Evolutionary conservation across 2,888 invertebrate species (phyloP), one percentile per base, ranked within the genome.

Genomic region (Dione vanillae): DNA sequence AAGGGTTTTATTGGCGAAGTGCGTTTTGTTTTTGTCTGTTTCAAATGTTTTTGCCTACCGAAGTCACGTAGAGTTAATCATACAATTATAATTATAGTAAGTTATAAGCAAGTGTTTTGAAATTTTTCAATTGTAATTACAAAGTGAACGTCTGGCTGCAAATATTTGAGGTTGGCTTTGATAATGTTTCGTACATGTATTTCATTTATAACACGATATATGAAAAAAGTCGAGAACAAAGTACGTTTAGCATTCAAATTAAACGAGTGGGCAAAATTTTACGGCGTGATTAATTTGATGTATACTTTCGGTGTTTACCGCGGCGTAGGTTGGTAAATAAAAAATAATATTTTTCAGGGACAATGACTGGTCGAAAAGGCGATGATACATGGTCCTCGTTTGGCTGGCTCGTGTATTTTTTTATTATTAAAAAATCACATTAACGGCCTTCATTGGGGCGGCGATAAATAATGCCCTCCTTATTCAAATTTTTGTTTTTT

Each of bases 401-500:
- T 89, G 88, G 91, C 85, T 84, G 86, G 88, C 81, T 85, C 86
- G 88, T 88, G 87, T 90, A 87, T 83, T 85, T 90, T 74, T 91
- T 87, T 92, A 89, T 90, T 90, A 88, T 88, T 89, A 90, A 92
- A 92, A 92, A 92, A 92, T 93, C 93, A 92, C 92, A 93, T 93
- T 93, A 93, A 92, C 93, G 89, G 87, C 91, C 91, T 92, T 92
- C 92, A 92, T 92, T 92, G 92, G 93, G 91, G 91, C 91, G 91
- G 92, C 85, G 90, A 93, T 93, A 93, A 93, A 93, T 92, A 92
- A 92, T 92, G 92, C 88, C 83, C 91, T 93, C 92, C 92, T 93
- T 93, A 93, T 93, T 92, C 92, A 93, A 93, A 90, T 92, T 92
- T 92, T 73, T 66, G 37, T 69, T 70, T 73, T 73, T 91, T 92